Conservation (phyloP, 2,797 vertebrate species). For the Phalloptychus januarius region DNA sequence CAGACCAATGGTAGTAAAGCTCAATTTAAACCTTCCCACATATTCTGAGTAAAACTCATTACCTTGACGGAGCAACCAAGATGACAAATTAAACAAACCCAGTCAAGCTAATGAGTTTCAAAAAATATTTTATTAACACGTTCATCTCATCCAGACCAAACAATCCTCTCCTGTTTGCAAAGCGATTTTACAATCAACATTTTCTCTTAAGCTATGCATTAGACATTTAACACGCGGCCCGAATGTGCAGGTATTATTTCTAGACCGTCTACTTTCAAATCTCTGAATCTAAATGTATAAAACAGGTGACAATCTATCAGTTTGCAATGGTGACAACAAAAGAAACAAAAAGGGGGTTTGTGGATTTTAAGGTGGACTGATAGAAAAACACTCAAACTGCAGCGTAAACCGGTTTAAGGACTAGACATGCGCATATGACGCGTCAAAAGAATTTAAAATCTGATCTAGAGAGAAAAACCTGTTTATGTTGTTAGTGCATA, state of each 20-base stretch:
- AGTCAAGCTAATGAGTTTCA: constrained; percentile 52
- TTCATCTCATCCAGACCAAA: constrained; percentile 58
- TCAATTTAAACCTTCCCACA: background rate
- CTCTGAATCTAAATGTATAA: constrained; percentile 13
- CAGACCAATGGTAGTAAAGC: background rate
- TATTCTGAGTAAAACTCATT: background rate
- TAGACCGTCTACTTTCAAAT: constrained; percentile 11
- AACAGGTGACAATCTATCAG: background rate
- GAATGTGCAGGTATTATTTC: constrained; percentile 33
- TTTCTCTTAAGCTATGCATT: constrained; percentile 34
- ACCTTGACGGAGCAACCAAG: background rate
- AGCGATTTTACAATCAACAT: constrained; percentile 54
- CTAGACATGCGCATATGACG: background rate
- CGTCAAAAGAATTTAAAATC: background rate
- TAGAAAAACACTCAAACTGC: background rate
- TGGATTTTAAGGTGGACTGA: background rate
- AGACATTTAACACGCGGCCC: constrained; percentile 35
- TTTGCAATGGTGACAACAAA: background rate
- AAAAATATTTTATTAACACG: constrained; percentile 78
- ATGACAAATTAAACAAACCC: background rate
- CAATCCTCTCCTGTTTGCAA: constrained; percentile 58
- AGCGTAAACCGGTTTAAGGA: background rate
- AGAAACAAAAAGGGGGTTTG: background rate
- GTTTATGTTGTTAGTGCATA: background rate
- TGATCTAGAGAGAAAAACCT: background rate